Evolutionary conservation across 2,888 invertebrate genomes (phyloP), one percentile per base, ranked within the genome.

Genomic region (Tanytarsus gracilentus): DNA sequence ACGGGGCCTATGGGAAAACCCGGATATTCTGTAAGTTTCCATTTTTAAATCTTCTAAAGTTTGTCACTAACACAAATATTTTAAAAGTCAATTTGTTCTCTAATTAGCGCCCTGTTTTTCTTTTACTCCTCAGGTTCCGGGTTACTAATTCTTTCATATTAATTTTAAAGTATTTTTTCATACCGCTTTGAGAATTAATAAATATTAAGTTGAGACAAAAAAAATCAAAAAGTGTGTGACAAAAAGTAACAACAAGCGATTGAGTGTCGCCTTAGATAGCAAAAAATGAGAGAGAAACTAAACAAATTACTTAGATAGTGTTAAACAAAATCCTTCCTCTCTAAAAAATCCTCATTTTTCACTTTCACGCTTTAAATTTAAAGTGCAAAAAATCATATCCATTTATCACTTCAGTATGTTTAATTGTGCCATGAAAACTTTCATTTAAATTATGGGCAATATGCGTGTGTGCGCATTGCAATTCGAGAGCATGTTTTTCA

Each of bases 1-100:
- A 64, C 66, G 16, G 74, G 74, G 61, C 74, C 74, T 48, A 64
- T 70, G n/a, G 74, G 74, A 63, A 74, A 73, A 65, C 72, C 74
- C 65, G 74, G 74, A 65, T 66, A 72, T 67, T 70, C 74, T 69
- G 74, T 74, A 67, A 71, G 72, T 67, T 56, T n/a, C n/a, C 5
- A 51, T 30, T 25, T 14, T 16, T 27, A 6, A 48, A 39, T 51
- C 23, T 30, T 18, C 11, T 4, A 51, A 27, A 65, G 61, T 53
- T 63, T 52, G 53, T 62, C 40, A 58, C 39, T 58, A 64, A 61
- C 40, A 53, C 14, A 36, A 14, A n/a, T 6, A 36, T n/a, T 6
- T 11, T 3, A 33, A 33, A 36, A 36, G 16, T 14, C n/a, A 36
- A 14, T 16, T 16, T 16, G 16, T 36, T 36, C 59, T 18, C 53